phyloP scores from a whole-genome alignment of 2,888 invertebrate species.

The Pedicia rivosa region DNA sequence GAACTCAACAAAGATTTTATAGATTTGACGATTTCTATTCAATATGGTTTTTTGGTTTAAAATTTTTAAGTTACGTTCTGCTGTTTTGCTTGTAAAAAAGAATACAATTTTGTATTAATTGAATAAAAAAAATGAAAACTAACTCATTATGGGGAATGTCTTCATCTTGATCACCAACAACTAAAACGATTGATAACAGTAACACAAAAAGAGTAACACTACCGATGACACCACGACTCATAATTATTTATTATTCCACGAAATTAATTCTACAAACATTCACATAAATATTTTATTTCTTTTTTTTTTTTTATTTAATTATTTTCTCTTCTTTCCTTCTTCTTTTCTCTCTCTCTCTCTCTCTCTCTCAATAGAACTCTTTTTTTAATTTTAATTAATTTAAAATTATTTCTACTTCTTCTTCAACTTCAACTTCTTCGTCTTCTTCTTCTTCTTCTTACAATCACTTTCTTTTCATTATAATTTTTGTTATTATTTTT shows the following conservation, averaged over 20 bases:
- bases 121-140: constrained; percentile 29
- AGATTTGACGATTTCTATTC: too few relatives aligned
- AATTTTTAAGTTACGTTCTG: too few relatives aligned
- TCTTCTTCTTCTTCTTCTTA: too few relatives aligned
- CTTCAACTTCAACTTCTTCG: too few relatives aligned
- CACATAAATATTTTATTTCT: too few relatives aligned
- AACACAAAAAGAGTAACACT: constrained; percentile 17
- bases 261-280: background rate
- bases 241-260: background rate
- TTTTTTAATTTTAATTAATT: background rate
- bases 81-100: constrained; percentile 2
- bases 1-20: too few relatives aligned
- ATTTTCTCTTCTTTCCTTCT: too few relatives aligned
- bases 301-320: background rate
- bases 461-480: too few relatives aligned
- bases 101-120: background rate
- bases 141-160: constrained; percentile 84
- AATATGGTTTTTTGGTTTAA: too few relatives aligned
- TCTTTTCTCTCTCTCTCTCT: too few relatives aligned
- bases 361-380: too few relatives aligned
- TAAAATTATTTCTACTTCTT: background rate
- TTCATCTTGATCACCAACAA: constrained; percentile 56
- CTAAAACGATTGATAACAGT: constrained; percentile 20
- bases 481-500: too few relatives aligned
- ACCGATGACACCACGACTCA: background rate